Conservation (phyloP, 2,113 vertebrate genomes). For the Macrotus californicus region DNA sequence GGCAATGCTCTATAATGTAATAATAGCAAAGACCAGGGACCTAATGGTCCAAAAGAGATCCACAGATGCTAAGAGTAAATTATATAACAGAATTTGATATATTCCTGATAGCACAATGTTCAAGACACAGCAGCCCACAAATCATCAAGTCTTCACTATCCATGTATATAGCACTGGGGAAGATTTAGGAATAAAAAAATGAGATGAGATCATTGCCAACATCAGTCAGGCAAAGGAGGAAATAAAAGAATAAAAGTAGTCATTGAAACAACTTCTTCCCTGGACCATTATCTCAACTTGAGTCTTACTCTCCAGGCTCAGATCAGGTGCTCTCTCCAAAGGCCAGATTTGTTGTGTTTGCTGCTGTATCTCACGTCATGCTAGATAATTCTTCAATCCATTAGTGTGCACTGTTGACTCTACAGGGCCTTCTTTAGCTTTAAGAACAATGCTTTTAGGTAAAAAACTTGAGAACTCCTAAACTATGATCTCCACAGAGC, state of each 20-base stretch:
- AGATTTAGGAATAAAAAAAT: conserved; percentile 17
- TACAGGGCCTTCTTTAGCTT: neutral
- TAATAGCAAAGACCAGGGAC: neutral
- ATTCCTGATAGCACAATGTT: neutral
- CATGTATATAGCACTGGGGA: neutral
- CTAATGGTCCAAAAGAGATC: neutral
- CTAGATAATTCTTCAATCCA: conserved; percentile 14
- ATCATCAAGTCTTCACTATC: neutral
- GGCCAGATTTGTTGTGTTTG: conserved; percentile 10
- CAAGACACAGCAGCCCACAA: neutral
- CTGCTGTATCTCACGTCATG: conserved; percentile 35
- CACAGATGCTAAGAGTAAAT: neutral
- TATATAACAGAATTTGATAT: neutral
- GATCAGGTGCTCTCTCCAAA: neutral
- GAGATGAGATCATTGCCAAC: neutral
- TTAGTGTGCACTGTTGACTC: conserved; percentile 39
- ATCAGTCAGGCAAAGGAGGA: neutral
- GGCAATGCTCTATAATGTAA: neutral
- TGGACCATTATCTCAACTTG: neutral
- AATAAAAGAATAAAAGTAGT: neutral
- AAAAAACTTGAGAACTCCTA: conserved; percentile 24
- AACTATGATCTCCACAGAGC: neutral
- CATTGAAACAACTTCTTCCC: neutral
- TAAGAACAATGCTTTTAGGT: conserved; percentile 7
- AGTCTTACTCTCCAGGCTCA: conserved; percentile 1